These are phyloP conservation scores for Scrobipalpa atriplicella DNA, from an alignment of 2,888 invertebrate genomes.

Conservation along the genomic window DNA sequence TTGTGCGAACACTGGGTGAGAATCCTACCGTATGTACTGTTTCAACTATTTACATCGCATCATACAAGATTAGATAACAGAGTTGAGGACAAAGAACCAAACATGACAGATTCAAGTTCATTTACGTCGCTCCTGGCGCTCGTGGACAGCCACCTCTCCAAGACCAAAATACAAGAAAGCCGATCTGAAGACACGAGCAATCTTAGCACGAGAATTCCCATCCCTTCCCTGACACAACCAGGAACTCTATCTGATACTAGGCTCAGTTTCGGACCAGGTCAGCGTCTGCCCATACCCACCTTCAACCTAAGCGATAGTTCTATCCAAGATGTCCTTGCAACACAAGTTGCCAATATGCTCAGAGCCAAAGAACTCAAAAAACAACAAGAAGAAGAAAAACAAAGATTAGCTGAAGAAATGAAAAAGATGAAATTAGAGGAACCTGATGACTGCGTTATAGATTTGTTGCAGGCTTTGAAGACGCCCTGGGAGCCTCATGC, in stretches of 20 bases:
- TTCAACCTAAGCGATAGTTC: conserved; percentile 51
- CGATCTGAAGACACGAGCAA: conserved; percentile 35
- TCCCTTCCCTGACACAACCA: conserved; percentile 39
- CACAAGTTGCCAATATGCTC: conserved; percentile 70
- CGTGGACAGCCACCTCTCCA: conserved; percentile 70
- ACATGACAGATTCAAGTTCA: conserved; percentile 63
- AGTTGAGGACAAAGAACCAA: conserved; percentile 27
- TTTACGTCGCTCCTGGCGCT: conserved; percentile 66
- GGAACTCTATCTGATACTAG: conserved; percentile 51
- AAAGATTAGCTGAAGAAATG: conserved; percentile 51
- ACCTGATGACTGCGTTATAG: conserved; percentile 57
- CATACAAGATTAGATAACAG: background rate
- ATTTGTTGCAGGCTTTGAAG: conserved; percentile 61
- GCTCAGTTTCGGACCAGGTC: conserved; percentile 45
- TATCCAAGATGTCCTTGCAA: conserved; percentile 55
- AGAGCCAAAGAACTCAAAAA: conserved; percentile 62
- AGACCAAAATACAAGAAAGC: conserved; percentile 52
- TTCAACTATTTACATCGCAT: background rate
- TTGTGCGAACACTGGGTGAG: background rate
- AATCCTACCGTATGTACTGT: background rate
- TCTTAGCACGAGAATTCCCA: conserved; percentile 39
- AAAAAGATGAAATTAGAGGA: conserved; percentile 47
- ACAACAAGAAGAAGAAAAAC: conserved; percentile 53
- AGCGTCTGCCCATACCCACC: conserved; percentile 55
- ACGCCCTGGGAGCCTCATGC: conserved; percentile 38